Evolutionary conservation across 2,113 vertebrate genomes (phyloP), one percentile per base, ranked within the genome.

Genomic region (Lagopus muta): DNA sequence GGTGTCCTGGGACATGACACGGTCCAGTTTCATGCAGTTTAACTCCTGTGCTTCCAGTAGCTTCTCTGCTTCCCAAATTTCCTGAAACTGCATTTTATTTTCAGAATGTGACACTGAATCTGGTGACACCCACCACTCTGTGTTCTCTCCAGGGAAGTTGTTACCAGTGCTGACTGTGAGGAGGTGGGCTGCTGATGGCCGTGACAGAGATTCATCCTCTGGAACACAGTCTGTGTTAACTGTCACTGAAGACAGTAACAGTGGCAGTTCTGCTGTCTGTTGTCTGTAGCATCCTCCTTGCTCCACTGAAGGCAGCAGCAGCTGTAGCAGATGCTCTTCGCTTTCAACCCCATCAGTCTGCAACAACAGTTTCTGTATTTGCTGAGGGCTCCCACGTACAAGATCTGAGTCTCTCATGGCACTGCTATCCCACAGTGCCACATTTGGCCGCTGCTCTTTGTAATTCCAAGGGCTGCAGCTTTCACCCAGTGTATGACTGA

Each of bases 231-330:
- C 66, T 7, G 48, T 74, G 65, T 27, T 48, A 8, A 7, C 36
- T 20, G 12, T 38, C 19, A 40, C 54, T 5, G 91, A 76, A 3
- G 47, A 2, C 48, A 60, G 6, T 30, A 87, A 38, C 10, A 36
- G 81, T 2, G 89, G 60, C 71, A 67, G 75, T 13, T 80, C 71
- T 67, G 36, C 48, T n/a, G 69, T 22, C 83, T 96, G 96, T 2
- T 13, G 55, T 6, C 66, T 93, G 8, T 96, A 97, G 84, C 88
- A 88, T 16, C 79, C 88, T 55, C 47, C 60, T 28, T 83, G 82
- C 4, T 85, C 71, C 77, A 90, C 71, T 60, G 80, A 0, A 4
- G 87, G 8, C 54, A 86, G 82, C n/a, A 91, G 18, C 58, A 65
- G 52, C 60, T 15, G 89, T 43, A 92, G 11, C 8, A 6, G 8